Evolutionary conservation across 2,797 vertebrate genomes (phyloP).

Genomic region (Poeciliopsis turneri): DNA sequence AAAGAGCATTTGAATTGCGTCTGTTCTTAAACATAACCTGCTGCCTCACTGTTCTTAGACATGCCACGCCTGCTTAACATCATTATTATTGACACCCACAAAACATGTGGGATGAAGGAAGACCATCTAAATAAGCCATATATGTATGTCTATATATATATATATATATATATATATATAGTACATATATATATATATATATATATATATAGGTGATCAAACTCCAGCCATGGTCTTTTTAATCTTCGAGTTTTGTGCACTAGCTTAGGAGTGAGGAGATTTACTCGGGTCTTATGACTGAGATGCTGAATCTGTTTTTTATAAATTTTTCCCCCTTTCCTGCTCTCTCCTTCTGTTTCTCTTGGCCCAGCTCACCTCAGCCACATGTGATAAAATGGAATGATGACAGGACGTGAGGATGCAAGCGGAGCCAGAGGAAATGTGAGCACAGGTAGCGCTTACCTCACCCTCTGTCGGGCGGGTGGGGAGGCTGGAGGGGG

Average conservation of each 20-base stretch:
- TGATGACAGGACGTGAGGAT: constrained; percentile 56
- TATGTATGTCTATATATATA: background rate
- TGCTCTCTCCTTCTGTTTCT: constrained; percentile 59
- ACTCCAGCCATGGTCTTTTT: constrained; percentile 48
- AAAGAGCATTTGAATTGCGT: constrained; percentile 18
- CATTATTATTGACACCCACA: constrained; percentile 29
- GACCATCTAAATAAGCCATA: constrained; percentile 10
- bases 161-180: background rate
- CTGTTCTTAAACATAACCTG: constrained; percentile 29
- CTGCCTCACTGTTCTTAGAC: constrained; percentile 23
- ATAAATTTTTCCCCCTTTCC: constrained; percentile 45
- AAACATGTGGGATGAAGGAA: constrained; percentile 30
- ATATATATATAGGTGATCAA: constrained; percentile 29
- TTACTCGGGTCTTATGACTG: constrained; percentile 81
- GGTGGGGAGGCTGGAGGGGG: background rate
- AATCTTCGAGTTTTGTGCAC: constrained; percentile 68
- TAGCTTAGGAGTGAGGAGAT: constrained; percentile 68
- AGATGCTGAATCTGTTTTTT: constrained; percentile 75
- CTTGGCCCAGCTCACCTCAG: constrained; percentile 59
- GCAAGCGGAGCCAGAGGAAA: constrained; percentile 34
- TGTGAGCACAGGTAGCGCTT: constrained; percentile 50
- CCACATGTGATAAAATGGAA: constrained; percentile 71
- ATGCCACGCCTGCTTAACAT: constrained; percentile 53
- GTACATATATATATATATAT: background rate
- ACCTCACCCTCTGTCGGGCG: constrained; percentile 68